phyloP scores from a whole-genome alignment of 2,888 invertebrate species.

The Sympetrum striolatum region DNA sequence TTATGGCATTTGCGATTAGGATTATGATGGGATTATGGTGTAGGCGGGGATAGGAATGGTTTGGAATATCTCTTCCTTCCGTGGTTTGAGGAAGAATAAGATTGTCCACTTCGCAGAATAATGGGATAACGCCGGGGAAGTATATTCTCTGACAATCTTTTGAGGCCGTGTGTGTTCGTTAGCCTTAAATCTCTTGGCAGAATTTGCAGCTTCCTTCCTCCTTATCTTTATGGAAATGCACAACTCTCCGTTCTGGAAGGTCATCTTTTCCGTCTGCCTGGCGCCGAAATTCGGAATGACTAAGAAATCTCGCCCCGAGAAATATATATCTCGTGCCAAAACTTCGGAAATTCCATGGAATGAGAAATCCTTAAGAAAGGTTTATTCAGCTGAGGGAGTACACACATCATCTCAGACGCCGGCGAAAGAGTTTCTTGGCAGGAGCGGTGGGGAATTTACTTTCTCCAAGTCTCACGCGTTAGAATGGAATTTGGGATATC shows the following conservation, averaged over 20 bases:
- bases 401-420: neutral
- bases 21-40: no score
- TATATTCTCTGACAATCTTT: no score
- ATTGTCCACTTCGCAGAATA: neutral
- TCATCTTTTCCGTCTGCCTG: neutral
- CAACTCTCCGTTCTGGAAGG: neutral
- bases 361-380: neutral
- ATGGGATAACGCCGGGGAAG: no score
- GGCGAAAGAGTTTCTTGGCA: neutral
- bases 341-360: neutral
- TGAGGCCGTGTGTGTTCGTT: no score
- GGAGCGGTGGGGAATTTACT: neutral
- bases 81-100: neutral
- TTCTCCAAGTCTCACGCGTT: neutral
- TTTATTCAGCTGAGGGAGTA: neutral
- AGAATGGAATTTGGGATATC: neutral
- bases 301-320: neutral
- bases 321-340: neutral
- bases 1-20: no score
- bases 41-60: no score
- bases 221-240: no score
- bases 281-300: neutral
- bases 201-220: no score
- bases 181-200: no score
- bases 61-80: neutral